Base-by-base conservation (phyloP, 2,888 invertebrate genomes). In the Homarus gammarus region DNA sequence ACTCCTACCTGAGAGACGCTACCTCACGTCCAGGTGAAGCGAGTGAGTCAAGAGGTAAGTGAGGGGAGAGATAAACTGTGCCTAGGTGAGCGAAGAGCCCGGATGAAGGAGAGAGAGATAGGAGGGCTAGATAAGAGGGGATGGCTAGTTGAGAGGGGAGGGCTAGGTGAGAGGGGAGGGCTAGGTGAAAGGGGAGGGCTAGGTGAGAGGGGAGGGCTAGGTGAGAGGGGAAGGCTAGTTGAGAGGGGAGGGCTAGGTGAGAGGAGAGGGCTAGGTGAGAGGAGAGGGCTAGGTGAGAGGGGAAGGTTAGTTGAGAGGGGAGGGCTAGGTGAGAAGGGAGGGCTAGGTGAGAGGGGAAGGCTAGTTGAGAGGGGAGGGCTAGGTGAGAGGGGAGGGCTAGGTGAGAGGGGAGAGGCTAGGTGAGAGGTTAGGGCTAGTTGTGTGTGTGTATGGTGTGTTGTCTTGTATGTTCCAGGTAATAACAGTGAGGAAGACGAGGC, bases 1-100 rank as follows among this genome's bases (percentile, higher is more conserved):
- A 12, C 22, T 33, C 27, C 15, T 64, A 81, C 64, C 78, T 78
- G 78, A 40, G 81, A 27, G 36, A 68, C 64, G n/a, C n/a, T 22
- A 44, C 40, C 22, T n/a, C 40, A 33, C 73, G 44, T 10, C 73
- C 40, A 33, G 10, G n/a, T 73, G 22, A n/a, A 31, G 40, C 40
- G 40, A n/a, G 36, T 36, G 72, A n/a, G 31, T 18, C 22, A 12
- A 33, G 31, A 18, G 56, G 79, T 1, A 61, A 8, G 22, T 18
- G 56, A 56, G 56, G 56, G 56, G 0, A 56, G 2, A 1, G 2
- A 3, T 1, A 49, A 22, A 22, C 18, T 12, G 56, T 56, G 56
- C 18, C 12, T 3, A 56, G 56, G 22, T 56, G 44, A 56, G 22
- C 2, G 10, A 18, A 18, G 10, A 18, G n/a, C 22, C 22, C 5